Evolutionary conservation across 1,140 invertebrate genomes (phyloP).

Genomic region (Psix sp.): DNA sequence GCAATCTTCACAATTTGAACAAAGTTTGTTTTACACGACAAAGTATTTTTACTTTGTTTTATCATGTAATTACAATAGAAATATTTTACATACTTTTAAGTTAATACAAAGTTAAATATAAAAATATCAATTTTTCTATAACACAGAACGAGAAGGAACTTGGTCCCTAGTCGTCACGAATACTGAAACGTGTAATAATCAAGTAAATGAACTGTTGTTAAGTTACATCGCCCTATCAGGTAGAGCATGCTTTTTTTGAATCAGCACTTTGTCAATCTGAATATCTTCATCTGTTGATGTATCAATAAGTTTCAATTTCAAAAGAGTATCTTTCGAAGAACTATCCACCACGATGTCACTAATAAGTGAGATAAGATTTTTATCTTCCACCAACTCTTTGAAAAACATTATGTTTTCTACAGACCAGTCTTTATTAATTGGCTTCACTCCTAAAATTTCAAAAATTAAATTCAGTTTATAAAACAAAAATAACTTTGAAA

Average conservation of each 20-base stretch:
- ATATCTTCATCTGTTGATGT: conserved; percentile 12
- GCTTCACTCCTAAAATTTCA: conserved; percentile 22
- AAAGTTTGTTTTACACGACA: too few relatives aligned
- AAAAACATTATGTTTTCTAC: conserved; percentile 21
- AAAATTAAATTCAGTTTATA: conserved; percentile 9
- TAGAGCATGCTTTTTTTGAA: conserved; percentile 5
- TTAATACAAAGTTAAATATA: too few relatives aligned
- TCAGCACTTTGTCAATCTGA: conserved; percentile 17
- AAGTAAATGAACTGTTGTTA: too few relatives aligned
- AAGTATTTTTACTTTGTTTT: too few relatives aligned
- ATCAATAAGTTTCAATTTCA: conserved; percentile 22
- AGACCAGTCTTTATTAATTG: conserved; percentile 28
- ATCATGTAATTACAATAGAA: too few relatives aligned
- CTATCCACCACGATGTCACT: background rate
- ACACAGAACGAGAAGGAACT: too few relatives aligned
- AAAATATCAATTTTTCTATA: too few relatives aligned
- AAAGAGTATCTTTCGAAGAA: background rate
- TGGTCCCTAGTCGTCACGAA: too few relatives aligned
- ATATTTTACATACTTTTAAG: too few relatives aligned
- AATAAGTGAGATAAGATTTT: conserved; percentile 29
- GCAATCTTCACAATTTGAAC: too few relatives aligned
- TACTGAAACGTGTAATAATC: too few relatives aligned
- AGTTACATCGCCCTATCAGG: too few relatives aligned
- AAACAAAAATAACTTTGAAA: conserved; percentile 7
- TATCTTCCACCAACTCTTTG: conserved; percentile 12